Conservation (phyloP, 2,113 vertebrate genomes). For the Oncorhynchus nerka region DNA sequence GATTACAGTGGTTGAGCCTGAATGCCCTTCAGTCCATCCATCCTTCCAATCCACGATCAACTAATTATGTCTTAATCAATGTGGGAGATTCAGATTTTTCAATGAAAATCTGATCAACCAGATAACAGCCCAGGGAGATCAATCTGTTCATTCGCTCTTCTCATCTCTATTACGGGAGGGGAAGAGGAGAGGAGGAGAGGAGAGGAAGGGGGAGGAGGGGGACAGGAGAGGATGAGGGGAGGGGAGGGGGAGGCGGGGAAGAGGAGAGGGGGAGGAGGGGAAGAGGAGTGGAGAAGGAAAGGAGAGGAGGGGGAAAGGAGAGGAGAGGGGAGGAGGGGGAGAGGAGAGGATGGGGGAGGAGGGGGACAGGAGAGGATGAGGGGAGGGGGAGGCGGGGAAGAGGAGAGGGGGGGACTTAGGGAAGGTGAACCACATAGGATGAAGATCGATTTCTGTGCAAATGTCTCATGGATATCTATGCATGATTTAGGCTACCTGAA, state of each 20-base stretch:
- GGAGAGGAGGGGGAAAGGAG: no score
- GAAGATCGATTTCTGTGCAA: neutral
- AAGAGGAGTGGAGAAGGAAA: no score
- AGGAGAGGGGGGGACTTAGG: constrained; percentile 7
- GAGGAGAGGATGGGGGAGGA: constrained; percentile 8
- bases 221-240: neutral
- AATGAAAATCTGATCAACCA: constrained; percentile 84
- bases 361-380: rapidly evolving
- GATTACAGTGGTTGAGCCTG: constrained; percentile 13
- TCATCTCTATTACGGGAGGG: constrained; percentile 73
- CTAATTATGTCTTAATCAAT: constrained; percentile 86
- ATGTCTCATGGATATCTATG: no score
- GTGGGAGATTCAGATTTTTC: constrained; percentile 83
- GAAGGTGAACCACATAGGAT: neutral
- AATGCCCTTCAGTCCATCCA: constrained; percentile 31
- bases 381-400: constrained; percentile 1
- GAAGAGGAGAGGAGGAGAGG: constrained; percentile 12
- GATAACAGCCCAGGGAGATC: constrained; percentile 74
- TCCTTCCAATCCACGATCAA: constrained; percentile 74
- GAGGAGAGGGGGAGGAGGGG: no score
- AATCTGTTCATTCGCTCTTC: constrained; percentile 68
- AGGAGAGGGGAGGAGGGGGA: neutral
- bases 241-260: neutral
- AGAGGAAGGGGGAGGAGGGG: neutral
- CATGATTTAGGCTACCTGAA: no score